Base-by-base conservation (phyloP, 2,113 vertebrate species). In the Tamias sibiricus region DNA sequence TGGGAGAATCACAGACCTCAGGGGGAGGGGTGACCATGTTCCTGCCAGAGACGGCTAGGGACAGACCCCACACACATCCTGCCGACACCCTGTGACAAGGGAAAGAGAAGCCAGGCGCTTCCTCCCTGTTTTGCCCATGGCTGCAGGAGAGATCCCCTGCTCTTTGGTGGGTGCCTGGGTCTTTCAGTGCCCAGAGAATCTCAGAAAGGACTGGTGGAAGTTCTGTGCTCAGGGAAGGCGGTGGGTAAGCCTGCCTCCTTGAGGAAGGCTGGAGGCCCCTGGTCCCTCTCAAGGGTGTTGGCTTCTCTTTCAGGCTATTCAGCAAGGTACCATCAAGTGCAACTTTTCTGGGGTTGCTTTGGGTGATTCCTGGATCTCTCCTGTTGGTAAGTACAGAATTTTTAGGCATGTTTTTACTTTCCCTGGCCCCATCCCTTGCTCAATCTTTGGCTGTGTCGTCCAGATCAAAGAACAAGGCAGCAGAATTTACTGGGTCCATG, bases 311-410 rank as follows among this genome's bases (percentile, higher is more conserved):
- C 75, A 99, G 99, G 99, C 99, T 30, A 35, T 99, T 77, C 93
- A 99, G 86, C 94, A 98, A 92, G 99, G 99, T 17, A 97, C 71
- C 0, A 98, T 99, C 90, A 99, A 99, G 85, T 99, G 99, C 98
- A 99, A 98, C 95, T 99, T 99, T 97, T 98, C 98, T n/a, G 99
- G 99, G 0, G 99, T 99, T 76, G 99, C 99, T 8, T 98, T 99
- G 49, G 99, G 99, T 71, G 99, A 99, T 97, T 99, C 99, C 0
- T 99, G 99, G 99, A 99, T 99, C 98, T 99, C 99, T 54, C 99
- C 99, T 54, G 44, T 99, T 74, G 99, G 99, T 99, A 95, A 12
- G 98, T 99, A 44, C 5, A 1, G 0, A 30, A 17, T 91, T 92
- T 96, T 44, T 69, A 89, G 89, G 44, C 52, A 28, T 54, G 66